Base-by-base conservation (phyloP, 2,797 vertebrate species). In the Amphiprion clarkii region DNA sequence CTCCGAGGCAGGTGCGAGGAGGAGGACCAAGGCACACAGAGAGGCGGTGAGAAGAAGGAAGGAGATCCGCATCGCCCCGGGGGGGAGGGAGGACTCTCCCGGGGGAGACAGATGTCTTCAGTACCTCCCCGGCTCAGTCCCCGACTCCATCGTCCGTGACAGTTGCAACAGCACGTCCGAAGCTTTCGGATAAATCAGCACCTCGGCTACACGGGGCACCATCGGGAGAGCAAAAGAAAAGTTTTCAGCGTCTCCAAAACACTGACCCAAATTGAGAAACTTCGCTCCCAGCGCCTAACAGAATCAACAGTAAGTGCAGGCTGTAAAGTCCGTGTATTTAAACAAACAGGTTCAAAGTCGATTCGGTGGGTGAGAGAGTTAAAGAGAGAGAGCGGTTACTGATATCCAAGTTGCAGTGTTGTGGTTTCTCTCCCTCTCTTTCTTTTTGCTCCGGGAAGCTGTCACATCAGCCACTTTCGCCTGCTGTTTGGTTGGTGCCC, bases 321-420 rank as follows among this genome's bases (percentile, higher is more conserved):
- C 91, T 87, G 91, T 91, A 90, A 94, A 94, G 93, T 94, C 90
- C 93, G 93, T 91, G 93, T 90, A 93, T 94, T 95, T 95, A 93
- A 94, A 96, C 93, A 95, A 93, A 92, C 90, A 94, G 94, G 94
- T 96, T 95, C 95, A 95, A 95, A 94, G 95, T 93, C 94, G 90
- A 95, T 93, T 79, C 88, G 88, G 76, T 86, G 91, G 88, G 88
- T 82, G 92, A 86, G 90, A 86, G 85, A 89, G 85, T 84, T 46
- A 77, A 59, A 87, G 88, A 84, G 83, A 84, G 76, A 81, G 87
- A 66, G 90, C 71, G 84, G 84, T 83, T 66, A 67, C 82, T 85
- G 85, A 89, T 93, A 94, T 90, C 92, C 93, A 89, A 92, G 83
- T 90, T 83, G 83, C 87, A 89, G 83, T 93, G 91, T 90, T 92